Conservation (phyloP, 2,888 invertebrate genomes). For the Bugula neritina region DNA sequence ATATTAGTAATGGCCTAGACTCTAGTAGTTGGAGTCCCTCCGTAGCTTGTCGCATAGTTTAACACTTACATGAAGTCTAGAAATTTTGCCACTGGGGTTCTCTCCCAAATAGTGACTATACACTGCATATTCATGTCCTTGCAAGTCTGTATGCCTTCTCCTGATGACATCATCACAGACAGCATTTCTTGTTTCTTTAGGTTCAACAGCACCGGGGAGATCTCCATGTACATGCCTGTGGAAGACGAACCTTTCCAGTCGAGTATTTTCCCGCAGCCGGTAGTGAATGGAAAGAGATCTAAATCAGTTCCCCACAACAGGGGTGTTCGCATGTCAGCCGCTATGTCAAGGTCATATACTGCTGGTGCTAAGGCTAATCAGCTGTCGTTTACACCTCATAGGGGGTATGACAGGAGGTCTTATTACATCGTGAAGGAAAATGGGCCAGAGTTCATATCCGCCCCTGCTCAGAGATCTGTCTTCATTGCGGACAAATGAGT, state of each 20-base stretch:
- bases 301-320: background rate
- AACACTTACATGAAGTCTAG: no score
- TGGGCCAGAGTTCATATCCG: background rate
- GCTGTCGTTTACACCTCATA: background rate
- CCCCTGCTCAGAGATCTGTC: background rate
- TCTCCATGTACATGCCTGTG: background rate
- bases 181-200: no score
- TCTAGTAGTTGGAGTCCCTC: no score
- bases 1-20: no score
- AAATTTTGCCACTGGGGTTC: no score
- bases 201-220: background rate
- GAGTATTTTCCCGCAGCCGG: background rate
- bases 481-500: background rate
- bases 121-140: no score
- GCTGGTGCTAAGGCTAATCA: background rate
- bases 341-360: background rate
- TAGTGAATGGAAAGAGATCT: background rate
- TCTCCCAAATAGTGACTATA: no score
- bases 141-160: no score
- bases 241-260: background rate
- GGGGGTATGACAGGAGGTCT: background rate
- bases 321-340: background rate
- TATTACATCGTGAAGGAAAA: background rate
- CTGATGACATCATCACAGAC: no score
- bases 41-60: no score